Conservation (phyloP, 2,113 vertebrate species). For the Alexandromys fortis region DNA sequence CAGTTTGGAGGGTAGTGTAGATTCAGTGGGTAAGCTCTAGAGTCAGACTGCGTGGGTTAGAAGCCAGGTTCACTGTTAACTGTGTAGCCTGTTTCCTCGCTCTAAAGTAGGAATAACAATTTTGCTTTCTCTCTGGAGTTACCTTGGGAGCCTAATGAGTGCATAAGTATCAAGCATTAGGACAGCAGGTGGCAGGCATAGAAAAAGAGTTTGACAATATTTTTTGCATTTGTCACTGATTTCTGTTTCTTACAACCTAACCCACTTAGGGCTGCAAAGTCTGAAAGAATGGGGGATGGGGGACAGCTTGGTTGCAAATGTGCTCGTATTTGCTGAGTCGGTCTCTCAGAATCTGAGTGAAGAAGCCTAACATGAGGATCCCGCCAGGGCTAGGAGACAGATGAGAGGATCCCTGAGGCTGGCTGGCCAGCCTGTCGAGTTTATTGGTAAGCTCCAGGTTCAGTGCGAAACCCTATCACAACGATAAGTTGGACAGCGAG, state of each 20-base stretch:
- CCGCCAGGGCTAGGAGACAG: not conserved
- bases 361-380: not conserved
- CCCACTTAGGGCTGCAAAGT: not conserved
- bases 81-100: not conserved
- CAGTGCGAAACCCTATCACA: not conserved
- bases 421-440: not conserved
- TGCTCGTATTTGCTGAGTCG: not conserved
- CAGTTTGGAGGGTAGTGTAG: not conserved
- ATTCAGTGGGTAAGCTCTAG: not conserved
- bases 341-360: not conserved
- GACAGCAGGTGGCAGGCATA: not conserved
- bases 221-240: not conserved
- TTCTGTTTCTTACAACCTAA: slow-evolving; percentile 12
- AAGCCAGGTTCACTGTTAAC: not conserved
- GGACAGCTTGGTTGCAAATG: not conserved
- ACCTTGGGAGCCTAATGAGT: not conserved
- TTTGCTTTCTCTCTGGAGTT: not conserved
- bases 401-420: not conserved
- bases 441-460: not conserved
- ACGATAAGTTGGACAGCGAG: not conserved
- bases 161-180: not conserved
- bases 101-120: not conserved
- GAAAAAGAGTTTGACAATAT: not conserved
- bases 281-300: not conserved
- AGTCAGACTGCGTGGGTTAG: not conserved